Conservation (phyloP, 2,797 vertebrate genomes). For the Sebastes nivosus region DNA sequence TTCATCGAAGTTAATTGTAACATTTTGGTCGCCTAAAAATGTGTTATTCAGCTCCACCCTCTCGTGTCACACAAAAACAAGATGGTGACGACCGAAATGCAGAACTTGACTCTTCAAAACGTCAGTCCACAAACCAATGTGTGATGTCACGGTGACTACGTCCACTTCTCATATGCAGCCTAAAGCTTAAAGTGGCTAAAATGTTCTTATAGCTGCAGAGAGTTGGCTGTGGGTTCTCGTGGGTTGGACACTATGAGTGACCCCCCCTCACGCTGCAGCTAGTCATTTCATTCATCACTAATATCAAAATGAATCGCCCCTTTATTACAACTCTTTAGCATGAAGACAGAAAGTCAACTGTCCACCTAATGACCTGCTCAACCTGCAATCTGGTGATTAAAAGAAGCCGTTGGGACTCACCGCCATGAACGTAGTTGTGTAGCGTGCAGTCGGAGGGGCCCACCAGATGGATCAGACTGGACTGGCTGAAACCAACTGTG, state of each 20-base stretch:
- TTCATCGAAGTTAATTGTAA: no score
- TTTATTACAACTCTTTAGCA: not conserved
- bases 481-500: conserved; percentile 94
- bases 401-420: conserved; percentile 75
- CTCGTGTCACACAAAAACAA: no score
- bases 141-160: no score
- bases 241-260: not conserved
- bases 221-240: not conserved
- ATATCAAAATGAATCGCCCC: not conserved
- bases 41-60: no score
- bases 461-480: conserved; percentile 94
- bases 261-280: not conserved
- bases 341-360: not conserved
- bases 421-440: conserved; percentile 91
- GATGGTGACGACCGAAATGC: no score
- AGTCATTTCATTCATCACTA: not conserved
- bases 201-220: not conserved
- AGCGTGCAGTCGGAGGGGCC: conserved; percentile 94
- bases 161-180: no score
- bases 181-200: not conserved
- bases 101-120: no score
- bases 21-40: no score
- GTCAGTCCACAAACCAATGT: no score
- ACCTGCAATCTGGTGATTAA: not conserved
- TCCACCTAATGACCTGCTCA: not conserved